A percentile compares a stretch with the other conserved stretches of the same genome.
phyloP scores from a whole-genome alignment of 2,113 vertebrate species.

The Cebus imitator region DNA sequence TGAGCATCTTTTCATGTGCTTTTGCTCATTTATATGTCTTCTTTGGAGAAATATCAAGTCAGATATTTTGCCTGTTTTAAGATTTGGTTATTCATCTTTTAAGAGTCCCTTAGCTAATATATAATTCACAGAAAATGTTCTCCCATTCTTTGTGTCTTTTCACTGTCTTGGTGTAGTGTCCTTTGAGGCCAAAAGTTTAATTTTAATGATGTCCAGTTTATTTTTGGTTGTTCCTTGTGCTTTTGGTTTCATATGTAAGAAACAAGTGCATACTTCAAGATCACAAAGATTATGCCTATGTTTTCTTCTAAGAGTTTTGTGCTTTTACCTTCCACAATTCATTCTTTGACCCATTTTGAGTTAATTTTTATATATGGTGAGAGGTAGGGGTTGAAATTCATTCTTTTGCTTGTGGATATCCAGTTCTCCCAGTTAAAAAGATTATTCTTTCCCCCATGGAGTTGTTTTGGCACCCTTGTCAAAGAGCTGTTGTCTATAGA shows the following conservation, averaged over 20 bases:
- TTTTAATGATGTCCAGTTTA: background rate
- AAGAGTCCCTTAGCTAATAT: background rate
- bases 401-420: background rate
- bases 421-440: background rate
- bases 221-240: background rate
- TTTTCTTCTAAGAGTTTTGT: background rate
- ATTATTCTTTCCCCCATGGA: background rate
- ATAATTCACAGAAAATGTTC: background rate
- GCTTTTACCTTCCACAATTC: background rate
- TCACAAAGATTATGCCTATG: background rate
- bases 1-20: background rate
- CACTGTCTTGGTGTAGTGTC: background rate
- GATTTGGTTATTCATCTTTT: background rate
- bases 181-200: background rate
- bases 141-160: background rate
- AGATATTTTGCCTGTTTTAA: background rate
- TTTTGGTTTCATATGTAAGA: constrained; percentile 12
- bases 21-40: background rate
- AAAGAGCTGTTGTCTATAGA: background rate
- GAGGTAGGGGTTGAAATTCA: background rate
- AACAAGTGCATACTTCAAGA: background rate
- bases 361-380: background rate
- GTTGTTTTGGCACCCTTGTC: background rate
- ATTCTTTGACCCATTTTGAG: background rate
- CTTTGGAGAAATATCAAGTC: background rate